Base-by-base conservation (phyloP, 2,888 invertebrate species). In the Agriopis leucophaearia region DNA sequence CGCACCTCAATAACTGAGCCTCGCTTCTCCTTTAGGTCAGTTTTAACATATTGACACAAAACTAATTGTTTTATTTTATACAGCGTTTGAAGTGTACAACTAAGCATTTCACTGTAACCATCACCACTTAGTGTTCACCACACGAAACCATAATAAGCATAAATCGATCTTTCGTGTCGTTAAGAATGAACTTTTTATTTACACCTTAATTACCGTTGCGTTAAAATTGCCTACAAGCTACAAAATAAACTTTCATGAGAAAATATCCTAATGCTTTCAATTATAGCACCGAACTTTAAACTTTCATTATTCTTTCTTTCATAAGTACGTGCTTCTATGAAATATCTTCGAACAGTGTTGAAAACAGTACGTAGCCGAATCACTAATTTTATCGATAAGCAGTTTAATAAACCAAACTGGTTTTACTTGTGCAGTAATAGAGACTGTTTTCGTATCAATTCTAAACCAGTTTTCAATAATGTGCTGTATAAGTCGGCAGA, bases 21-120 rank as follows among this genome's bases (percentile, higher is more conserved):
- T 12, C 42, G 12, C 9, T 59, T 64, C 48, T 68, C 65, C 55
- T 68, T 66, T 18, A 58, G 52, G 42, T 62, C 47, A 50, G 40
- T 55, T 10, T 13, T 68, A 42, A 66, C 54, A 66, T 63, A 36
- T 40, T 71, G 70, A 55, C 55, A 66, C 36, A 64, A 55, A 50
- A 77, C 7, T 16, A 75, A 57, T 58, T 73, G 64, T 70, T 77
- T 78, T 42, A 79, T 16, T 71, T 73, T 77, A 35, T 59, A 57
- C n/a, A 68, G 65, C 58, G 75, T 47, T 55, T 68, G 68, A 56
- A 60, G 16, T 9, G 78, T 44, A 16, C 77, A 71, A 54, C 56
- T 67, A 54, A 61, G 61, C 76, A 78, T 81, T 70, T 75, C 57
- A 62, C 15, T 64, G 56, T 59, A 61, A 64, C 59, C 36, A 64